Conservation (phyloP, 2,888 invertebrate species). For the Dermolepida albohirtum region DNA sequence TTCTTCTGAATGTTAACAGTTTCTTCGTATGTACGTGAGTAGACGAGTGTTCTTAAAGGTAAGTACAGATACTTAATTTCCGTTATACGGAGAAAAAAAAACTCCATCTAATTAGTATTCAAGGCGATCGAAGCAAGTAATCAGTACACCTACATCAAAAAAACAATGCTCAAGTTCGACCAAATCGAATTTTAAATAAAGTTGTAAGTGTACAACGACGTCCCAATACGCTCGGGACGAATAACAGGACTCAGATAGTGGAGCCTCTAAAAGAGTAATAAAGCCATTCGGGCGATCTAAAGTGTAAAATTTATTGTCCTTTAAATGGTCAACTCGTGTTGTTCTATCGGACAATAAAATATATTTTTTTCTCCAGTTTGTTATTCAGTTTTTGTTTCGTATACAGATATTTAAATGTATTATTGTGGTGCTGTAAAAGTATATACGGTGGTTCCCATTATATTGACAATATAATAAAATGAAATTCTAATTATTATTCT, state of each 20-base stretch:
- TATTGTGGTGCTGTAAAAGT: constrained; percentile 34
- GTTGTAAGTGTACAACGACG: constrained; percentile 48
- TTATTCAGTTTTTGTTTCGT: constrained; percentile 17
- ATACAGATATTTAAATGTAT: constrained; percentile 26
- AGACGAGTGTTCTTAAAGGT: constrained; percentile 15
- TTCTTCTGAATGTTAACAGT: constrained; percentile 8
- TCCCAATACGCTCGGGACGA: constrained; percentile 43
- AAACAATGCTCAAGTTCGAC: constrained; percentile 49
- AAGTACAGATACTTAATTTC: constrained; percentile 44
- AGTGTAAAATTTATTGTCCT: constrained; percentile 52
- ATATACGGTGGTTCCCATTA: constrained; percentile 8
- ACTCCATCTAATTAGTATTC: constrained; percentile 49
- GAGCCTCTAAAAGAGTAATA: constrained; percentile 51
- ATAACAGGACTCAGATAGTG: constrained; percentile 47
- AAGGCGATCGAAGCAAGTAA: constrained; percentile 46
- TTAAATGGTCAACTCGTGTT: constrained; percentile 54
- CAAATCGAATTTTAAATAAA: constrained; percentile 51
- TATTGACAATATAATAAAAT: constrained; percentile 11
- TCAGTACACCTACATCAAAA: constrained; percentile 48
- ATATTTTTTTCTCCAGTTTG: constrained; percentile 21
- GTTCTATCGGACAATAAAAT: constrained; percentile 49
- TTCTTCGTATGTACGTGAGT: constrained; percentile 21
- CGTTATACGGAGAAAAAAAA: constrained; percentile 40
- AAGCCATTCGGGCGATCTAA: constrained; percentile 53
- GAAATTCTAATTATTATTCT: constrained; percentile 14